phyloP scores from a whole-genome alignment of 2,888 invertebrate genomes.

The Dascillus cervinus region DNA sequence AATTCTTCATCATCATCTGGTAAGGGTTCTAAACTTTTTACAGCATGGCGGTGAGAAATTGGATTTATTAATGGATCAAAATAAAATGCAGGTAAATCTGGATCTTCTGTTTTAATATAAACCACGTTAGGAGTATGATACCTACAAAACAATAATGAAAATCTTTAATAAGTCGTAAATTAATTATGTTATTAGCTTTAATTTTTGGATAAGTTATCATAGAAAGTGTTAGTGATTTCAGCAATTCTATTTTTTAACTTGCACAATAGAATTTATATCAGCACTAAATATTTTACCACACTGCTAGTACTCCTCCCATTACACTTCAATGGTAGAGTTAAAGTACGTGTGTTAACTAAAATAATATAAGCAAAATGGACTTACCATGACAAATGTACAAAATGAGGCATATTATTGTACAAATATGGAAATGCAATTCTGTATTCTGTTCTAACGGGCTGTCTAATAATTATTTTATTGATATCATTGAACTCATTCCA shows the following conservation, averaged over 20 bases:
- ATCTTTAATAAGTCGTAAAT: conserved; percentile 2
- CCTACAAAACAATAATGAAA: conserved; percentile 49
- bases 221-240: conserved; percentile 48
- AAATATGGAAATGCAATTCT: conserved; percentile 98
- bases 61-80: conserved; percentile 99
- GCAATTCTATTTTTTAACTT: conserved; percentile 45
- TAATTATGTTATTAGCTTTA: too few species aligned
- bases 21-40: conserved; percentile 73
- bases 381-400: conserved; percentile 97
- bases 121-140: conserved; percentile 99
- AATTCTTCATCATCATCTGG: conserved; percentile 95
- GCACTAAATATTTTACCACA: conserved; percentile 47
- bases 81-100: conserved; percentile 98
- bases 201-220: too few species aligned
- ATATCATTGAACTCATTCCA: conserved; percentile 99
- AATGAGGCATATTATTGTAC: conserved; percentile 98
- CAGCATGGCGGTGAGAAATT: conserved; percentile 88
- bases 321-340: conserved; percentile 29
- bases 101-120: conserved; percentile 99
- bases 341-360: conserved; percentile 39
- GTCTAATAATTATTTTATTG: conserved; percentile 98
- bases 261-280: conserved; percentile 48
- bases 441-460: conserved; percentile 97
- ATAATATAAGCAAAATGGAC: conserved; percentile 30
- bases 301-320: conserved; percentile 47